Base-by-base conservation (phyloP, 1,140 invertebrate species). In the Pollicipes pollicipes region DNA sequence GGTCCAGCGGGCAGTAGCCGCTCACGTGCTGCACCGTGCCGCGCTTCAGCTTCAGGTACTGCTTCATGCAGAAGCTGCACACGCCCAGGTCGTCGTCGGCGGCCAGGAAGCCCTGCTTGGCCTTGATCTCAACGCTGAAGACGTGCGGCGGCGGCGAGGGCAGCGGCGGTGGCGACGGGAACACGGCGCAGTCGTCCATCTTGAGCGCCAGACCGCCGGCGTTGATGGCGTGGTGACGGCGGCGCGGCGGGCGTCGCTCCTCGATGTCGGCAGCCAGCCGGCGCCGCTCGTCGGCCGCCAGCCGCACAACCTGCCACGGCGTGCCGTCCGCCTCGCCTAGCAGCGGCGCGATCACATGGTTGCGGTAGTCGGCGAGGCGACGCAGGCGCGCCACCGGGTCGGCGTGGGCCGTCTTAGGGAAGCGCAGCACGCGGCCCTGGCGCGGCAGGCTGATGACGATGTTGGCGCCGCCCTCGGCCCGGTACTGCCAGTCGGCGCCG, bases 1-100 rank as follows among this genome's bases (percentile, higher is more conserved):
- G 70, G 71, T 77, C 75, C 3, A 77, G 68, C n/a, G 76, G 76
- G 71, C 76, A 77, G 69, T 77, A 77, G 24, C 72, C 30, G 69
- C 75, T 76, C 4, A 75, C 72, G 2, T 70, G 45, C 3, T 58
- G 32, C 24, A 77, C 74, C 32, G 68, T 71, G 28, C 69, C 45
- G n/a, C 70, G 68, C 58, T 72, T 24, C 26, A 74, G 35, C 73
- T 76, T 77, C 27, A 69, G 63, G 68, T 73, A 70, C 68, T 77
- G 76, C 32, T 71, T 71, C 28, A 75, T 68, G 32, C 75, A 70
- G 30, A 71, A 74, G 26, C 70, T 70, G 70, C 76, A 77, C 30
- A 76, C 37, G 2, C 27, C 27, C 28, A 66, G 28, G 28, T 66
- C 64, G 26, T 66, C 64, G 28, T 72, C 32, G 21, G 71, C 63